Percentiles rank a stretch among this genome's conserved stretches.
Evolutionary conservation across 2,113 vertebrate species (phyloP).

Genomic region (Colaptes auratus): DNA sequence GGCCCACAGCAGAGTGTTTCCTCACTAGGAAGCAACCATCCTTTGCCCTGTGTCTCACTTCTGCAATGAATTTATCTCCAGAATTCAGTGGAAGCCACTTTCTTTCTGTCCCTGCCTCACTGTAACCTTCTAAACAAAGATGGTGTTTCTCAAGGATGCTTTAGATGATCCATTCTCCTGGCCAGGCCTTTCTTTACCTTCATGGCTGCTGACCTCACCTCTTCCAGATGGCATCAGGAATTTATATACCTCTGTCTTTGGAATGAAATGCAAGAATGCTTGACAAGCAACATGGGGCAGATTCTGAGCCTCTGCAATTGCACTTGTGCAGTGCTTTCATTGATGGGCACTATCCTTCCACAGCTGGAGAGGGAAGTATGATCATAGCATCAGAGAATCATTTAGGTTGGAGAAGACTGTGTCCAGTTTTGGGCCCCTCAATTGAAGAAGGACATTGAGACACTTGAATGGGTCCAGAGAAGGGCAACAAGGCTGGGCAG

Average conservation of each 20-base stretch:
- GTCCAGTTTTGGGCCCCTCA: too few relatives aligned
- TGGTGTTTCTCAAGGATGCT: neutral
- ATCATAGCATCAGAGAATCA: neutral
- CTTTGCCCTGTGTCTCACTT: neutral
- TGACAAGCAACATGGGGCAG: neutral
- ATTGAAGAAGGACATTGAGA: too few relatives aligned
- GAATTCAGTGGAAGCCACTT: neutral
- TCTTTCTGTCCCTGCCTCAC: neutral
- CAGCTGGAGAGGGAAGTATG: neutral
- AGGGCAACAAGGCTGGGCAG: too few relatives aligned
- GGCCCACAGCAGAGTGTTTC: neutral
- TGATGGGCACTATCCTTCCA: neutral
- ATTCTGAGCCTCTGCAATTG: neutral
- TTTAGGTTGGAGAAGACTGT: too few relatives aligned
- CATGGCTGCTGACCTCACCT: neutral
- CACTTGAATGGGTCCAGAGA: too few relatives aligned
- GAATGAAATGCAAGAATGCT: neutral
- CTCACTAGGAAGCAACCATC: neutral
- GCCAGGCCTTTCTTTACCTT: neutral
- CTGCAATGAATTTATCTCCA: neutral
- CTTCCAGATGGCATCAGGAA: neutral
- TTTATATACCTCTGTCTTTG: neutral
- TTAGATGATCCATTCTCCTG: neutral
- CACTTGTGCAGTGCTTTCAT: neutral
- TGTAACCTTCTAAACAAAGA: neutral